These are phyloP conservation scores for Forbesichthys agassizii DNA, from an alignment of 2,113 vertebrate genomes.

Conservation along the genomic window DNA sequence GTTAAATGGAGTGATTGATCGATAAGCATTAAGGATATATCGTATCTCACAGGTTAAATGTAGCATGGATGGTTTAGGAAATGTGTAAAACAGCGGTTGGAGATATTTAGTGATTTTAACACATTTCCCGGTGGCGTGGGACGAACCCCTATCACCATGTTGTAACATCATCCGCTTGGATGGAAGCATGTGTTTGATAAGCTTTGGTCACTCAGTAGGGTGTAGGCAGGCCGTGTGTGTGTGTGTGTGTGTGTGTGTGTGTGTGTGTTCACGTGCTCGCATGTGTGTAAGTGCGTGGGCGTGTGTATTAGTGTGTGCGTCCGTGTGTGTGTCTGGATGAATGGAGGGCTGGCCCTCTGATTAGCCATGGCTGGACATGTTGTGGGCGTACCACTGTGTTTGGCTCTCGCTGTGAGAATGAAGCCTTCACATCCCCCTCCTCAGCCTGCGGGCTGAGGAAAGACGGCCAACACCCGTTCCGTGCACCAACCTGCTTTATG, in stretches of 20 bases:
- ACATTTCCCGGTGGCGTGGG: background rate
- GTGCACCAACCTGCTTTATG: constrained; percentile 35
- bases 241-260: constrained; percentile 14
- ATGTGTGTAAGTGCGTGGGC: too few species aligned
- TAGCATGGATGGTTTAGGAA: too few species aligned
- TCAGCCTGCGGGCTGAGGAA: constrained; percentile 24
- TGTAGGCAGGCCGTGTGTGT: constrained; percentile 25
- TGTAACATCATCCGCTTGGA: constrained; percentile 36
- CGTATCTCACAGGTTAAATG: too few species aligned
- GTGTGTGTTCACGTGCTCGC: background rate
- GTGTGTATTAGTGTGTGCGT: constrained; percentile 14
- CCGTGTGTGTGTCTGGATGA: constrained; percentile 27
- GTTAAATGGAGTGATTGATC: too few species aligned
- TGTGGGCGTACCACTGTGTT: constrained; percentile 47
- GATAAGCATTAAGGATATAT: too few species aligned
- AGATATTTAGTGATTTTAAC: too few species aligned
- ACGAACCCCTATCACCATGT: constrained; percentile 31
- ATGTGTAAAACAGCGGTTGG: too few species aligned
- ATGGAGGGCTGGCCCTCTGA: constrained; percentile 53
- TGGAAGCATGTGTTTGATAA: constrained; percentile 47
- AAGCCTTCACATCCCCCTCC: constrained; percentile 27
- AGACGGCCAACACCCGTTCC: background rate
- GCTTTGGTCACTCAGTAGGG: constrained; percentile 23
- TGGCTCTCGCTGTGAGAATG: constrained; percentile 34
- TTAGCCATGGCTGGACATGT: constrained; percentile 54